These are phyloP conservation scores for Agrilus mali DNA, from an alignment of 2,888 invertebrate species.

Conservation along the genomic window DNA sequence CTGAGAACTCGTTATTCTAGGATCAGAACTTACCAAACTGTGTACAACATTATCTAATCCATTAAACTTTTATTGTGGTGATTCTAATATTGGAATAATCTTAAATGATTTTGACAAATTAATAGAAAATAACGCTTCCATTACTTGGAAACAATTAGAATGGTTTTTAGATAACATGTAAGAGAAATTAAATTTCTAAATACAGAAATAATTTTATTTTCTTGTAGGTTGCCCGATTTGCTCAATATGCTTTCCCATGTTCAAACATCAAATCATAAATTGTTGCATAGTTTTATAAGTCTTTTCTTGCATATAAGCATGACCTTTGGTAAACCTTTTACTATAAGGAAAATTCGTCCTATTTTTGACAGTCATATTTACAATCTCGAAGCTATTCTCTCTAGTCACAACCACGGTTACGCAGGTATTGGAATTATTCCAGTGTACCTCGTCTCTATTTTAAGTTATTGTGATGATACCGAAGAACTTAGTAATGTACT, in stretches of 20 bases:
- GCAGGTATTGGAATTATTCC: constrained; percentile 47
- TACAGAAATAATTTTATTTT: constrained; percentile 3
- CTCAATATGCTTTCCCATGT: constrained; percentile 42
- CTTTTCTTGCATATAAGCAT: constrained; percentile 46
- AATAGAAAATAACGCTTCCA: constrained; percentile 43
- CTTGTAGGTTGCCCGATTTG: constrained; percentile 43
- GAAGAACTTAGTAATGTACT: constrained; percentile 41
- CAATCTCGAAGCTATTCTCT: constrained; percentile 48
- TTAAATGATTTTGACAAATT: constrained; percentile 49
- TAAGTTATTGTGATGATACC: constrained; percentile 38
- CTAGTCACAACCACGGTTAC: constrained; percentile 41
- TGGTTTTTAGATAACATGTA: constrained; percentile 55
- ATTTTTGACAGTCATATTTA: constrained; percentile 44
- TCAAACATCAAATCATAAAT: constrained; percentile 38
- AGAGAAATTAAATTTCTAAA: constrained; percentile 21
- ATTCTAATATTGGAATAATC: constrained; percentile 43
- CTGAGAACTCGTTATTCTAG: constrained; percentile 21
- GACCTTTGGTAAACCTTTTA: constrained; percentile 54
- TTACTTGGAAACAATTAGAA: constrained; percentile 57
- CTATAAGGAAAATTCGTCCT: constrained; percentile 42
- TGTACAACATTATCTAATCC: constrained; percentile 41
- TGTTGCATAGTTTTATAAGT: constrained; percentile 40
- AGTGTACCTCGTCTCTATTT: constrained; percentile 45
- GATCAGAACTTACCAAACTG: constrained; percentile 34
- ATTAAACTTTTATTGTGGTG: constrained; percentile 48